A percentile compares a stretch with the other conserved stretches of the same genome.
These are phyloP conservation scores for Venturia canescens DNA, from an alignment of 1,140 invertebrate genomes.

Conservation along the genomic window DNA sequence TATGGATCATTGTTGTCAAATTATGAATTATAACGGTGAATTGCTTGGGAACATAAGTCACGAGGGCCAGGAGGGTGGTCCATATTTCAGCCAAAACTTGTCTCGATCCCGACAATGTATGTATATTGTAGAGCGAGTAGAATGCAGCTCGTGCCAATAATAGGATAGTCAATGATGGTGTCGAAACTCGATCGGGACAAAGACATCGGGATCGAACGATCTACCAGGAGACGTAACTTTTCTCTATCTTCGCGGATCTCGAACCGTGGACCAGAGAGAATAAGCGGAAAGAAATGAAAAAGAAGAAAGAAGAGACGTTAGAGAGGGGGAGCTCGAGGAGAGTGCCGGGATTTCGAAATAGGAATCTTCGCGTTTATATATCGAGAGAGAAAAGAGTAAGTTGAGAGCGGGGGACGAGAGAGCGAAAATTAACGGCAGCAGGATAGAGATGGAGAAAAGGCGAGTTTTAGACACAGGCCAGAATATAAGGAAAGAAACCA, in stretches of 20 bases:
- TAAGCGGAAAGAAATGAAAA: neutral
- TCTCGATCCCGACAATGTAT: too few species aligned
- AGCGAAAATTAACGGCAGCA: constrained; percentile 44
- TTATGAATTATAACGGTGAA: neutral
- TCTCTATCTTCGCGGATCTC: constrained; percentile 34
- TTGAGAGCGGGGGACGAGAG: constrained; percentile 17
- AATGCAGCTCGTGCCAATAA: constrained; percentile 22
- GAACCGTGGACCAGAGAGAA: neutral
- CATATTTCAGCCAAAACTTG: neutral
- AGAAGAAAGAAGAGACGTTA: neutral
- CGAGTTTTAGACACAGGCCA: neutral
- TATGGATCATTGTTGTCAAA: neutral
- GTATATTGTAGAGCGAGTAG: neutral
- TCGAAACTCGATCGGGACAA: constrained; percentile 33
- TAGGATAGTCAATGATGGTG: constrained; percentile 29
- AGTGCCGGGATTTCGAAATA: constrained; percentile 39
- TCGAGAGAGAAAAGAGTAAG: neutral
- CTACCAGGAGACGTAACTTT: constrained; percentile 19
- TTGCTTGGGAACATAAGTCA: neutral
- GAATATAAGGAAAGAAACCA: constrained; percentile 15
- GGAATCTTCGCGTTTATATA: constrained; percentile 20
- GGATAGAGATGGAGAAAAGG: constrained; percentile 19
- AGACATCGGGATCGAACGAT: constrained; percentile 27
- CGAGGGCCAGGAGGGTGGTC: neutral
- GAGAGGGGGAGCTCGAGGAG: neutral